Conservation (phyloP, 2,888 invertebrate genomes). For the Calameuta idolon region DNA sequence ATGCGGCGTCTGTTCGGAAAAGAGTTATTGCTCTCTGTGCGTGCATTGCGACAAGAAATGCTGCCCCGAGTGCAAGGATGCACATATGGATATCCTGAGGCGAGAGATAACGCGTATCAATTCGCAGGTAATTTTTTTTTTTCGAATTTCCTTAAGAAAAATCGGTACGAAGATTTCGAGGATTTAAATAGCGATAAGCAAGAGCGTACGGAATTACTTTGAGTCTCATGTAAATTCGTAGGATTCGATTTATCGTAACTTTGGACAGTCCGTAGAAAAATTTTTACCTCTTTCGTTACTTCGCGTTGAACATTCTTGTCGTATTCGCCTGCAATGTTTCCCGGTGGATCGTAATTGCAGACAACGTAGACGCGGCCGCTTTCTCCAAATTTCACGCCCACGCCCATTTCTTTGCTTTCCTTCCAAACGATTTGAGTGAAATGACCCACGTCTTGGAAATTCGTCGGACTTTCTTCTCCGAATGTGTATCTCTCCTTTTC, state of each 20-base stretch:
- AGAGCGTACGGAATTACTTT: not conserved
- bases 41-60: constrained; percentile 98
- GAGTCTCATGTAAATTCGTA: not conserved
- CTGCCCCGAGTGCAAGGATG: constrained; percentile 95
- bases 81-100: constrained; percentile 95
- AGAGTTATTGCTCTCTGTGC: constrained; percentile 88
- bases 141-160: too few relatives aligned
- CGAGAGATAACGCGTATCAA: constrained; percentile 91
- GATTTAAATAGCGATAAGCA: not conserved
- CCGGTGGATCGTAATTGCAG: constrained; percentile 70
- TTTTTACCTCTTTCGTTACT: not conserved
- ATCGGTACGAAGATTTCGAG: not conserved
- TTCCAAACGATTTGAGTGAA: constrained; percentile 74
- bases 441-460: constrained; percentile 62
- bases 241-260: not conserved
- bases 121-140: constrained; percentile 73
- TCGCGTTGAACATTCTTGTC: constrained; percentile 35
- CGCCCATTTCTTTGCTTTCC: constrained; percentile 68
- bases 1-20: constrained; percentile 93
- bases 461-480: constrained; percentile 34
- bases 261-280: not conserved
- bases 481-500: constrained; percentile 52
- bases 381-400: constrained; percentile 67
- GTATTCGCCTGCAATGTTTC: constrained; percentile 65
- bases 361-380: constrained; percentile 68